These are phyloP conservation scores for Bombus breviceps DNA, from an alignment of 1,140 invertebrate species.

Conservation along the genomic window DNA sequence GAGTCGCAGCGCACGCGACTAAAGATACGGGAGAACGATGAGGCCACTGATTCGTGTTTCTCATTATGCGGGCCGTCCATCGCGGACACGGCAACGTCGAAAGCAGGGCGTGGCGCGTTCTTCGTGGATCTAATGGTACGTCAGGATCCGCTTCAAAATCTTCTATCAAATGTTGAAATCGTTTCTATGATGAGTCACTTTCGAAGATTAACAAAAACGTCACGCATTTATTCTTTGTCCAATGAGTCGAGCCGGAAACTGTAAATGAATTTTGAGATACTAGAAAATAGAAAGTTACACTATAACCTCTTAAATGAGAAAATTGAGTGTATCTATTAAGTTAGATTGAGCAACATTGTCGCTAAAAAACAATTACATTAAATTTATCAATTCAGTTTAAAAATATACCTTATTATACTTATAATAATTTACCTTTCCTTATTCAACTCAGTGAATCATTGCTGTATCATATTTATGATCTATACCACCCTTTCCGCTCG, in stretches of 20 bases:
- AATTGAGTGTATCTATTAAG: background rate
- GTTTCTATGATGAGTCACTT: background rate
- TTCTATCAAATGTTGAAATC: conserved; percentile 4
- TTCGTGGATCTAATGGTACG: conserved; percentile 31
- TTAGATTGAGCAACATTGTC: background rate
- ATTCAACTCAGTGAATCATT: background rate
- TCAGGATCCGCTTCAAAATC: conserved; percentile 1
- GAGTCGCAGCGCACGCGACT: conserved; percentile 39
- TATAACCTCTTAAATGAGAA: background rate
- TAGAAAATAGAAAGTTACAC: background rate
- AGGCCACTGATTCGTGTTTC: conserved; percentile 55
- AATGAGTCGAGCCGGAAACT: background rate
- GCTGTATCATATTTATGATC: background rate
- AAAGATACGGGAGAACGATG: conserved; percentile 46
- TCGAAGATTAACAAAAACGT: background rate
- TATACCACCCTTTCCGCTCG: background rate
- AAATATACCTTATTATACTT: background rate
- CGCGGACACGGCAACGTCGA: conserved; percentile 75
- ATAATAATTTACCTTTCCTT: background rate
- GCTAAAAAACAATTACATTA: background rate
- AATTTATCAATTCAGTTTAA: background rate
- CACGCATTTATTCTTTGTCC: background rate
- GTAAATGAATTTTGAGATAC: background rate
- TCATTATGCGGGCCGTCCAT: conserved; percentile 70
- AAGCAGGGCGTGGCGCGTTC: conserved; percentile 76